A percentile compares a stretch with the other conserved stretches of the same genome.
These are phyloP conservation scores for Halocaridina rubra DNA, from an alignment of 2,888 invertebrate species.

Conservation along the genomic window DNA sequence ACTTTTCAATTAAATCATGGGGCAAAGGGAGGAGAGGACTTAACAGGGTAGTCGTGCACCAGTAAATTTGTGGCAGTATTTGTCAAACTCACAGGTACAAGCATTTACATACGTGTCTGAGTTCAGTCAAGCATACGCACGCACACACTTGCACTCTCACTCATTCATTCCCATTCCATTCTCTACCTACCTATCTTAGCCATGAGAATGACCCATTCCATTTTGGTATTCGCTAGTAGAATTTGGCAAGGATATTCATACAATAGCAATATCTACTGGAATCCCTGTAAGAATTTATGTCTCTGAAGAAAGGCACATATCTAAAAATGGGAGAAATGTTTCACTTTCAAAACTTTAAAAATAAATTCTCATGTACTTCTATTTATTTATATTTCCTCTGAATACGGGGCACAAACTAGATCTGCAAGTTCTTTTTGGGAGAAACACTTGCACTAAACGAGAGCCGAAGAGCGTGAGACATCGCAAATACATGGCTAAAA, in stretches of 20 bases:
- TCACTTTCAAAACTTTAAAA: constrained; percentile 43
- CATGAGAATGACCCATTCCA: constrained; percentile 26
- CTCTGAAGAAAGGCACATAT: constrained; percentile 61
- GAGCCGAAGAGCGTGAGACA: background rate
- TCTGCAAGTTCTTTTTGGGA: background rate
- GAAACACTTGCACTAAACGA: constrained; percentile 32
- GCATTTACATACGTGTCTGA: no score
- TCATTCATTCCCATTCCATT: constrained; percentile 6
- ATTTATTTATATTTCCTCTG: constrained; percentile 51
- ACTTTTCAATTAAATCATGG: constrained; percentile 26
- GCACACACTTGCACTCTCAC: background rate
- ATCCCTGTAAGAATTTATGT: constrained; percentile 60
- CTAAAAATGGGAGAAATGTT: constrained; percentile 52
- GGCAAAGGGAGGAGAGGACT: constrained; percentile 1
- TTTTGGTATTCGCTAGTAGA: constrained; percentile 58
- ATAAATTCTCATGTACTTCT: constrained; percentile 49
- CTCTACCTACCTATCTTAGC: constrained; percentile 26
- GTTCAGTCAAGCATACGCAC: background rate
- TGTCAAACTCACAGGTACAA: background rate
- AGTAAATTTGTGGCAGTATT: background rate
- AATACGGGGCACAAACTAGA: constrained; percentile 30
- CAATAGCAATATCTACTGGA: no score
- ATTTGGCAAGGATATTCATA: constrained; percentile 58
- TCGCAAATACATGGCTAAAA: constrained; percentile 17
- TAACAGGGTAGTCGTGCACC: background rate